A percentile compares a stretch with the other conserved stretches of the same genome.
phyloP scores from a whole-genome alignment of 2,113 vertebrate species.

The Smithornis capensis region DNA sequence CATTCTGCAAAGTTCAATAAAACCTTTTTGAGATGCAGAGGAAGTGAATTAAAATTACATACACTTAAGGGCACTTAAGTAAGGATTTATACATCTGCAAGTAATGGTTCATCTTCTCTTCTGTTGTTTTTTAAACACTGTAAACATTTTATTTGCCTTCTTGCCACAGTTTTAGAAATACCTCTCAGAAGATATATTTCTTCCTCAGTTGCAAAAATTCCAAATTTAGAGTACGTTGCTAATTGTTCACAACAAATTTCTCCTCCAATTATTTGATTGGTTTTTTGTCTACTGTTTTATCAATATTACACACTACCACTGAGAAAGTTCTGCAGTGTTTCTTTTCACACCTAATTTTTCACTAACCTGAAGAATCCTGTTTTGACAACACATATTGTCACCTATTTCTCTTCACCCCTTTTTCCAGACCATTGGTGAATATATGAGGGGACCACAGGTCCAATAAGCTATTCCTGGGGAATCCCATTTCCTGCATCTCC shows the following conservation, averaged over 20 bases:
- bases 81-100: not conserved
- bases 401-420: not conserved
- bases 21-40: not conserved
- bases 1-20: not conserved
- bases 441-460: not conserved
- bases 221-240: not conserved
- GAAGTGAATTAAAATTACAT: not conserved
- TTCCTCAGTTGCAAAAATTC: not conserved
- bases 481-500: not conserved
- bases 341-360: not conserved
- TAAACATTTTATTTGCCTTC: not conserved
- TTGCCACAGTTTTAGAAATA: not conserved
- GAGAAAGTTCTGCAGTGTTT: not conserved
- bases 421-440: not conserved
- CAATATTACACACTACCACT: not conserved
- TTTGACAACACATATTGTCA: not conserved
- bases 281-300: not conserved
- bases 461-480: not conserved
- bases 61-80: not conserved
- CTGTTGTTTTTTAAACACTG: not conserved
- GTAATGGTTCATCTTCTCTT: not conserved
- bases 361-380: not conserved
- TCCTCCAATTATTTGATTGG: accelerated
- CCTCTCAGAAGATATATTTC: not conserved
- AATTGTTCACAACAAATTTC: not conserved